phyloP scores from a whole-genome alignment of 2,888 invertebrate species.

The Agonopterix arenella region DNA sequence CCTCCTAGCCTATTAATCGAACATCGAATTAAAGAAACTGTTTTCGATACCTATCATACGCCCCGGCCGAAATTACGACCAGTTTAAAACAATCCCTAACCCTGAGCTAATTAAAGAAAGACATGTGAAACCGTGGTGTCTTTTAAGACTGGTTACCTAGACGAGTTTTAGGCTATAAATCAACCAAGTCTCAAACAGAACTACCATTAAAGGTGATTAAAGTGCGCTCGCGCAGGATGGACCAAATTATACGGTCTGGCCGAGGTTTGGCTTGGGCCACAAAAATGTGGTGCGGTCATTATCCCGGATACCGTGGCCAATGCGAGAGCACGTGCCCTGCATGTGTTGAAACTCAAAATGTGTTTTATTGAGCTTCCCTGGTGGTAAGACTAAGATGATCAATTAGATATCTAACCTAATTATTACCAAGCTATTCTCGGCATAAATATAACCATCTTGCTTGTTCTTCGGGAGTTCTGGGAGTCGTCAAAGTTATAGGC shows the following conservation, averaged over 20 bases:
- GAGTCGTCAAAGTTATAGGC: too few relatives aligned
- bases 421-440: too few relatives aligned
- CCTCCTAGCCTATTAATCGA: constrained; percentile 5
- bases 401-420: too few relatives aligned
- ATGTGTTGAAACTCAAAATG: too few relatives aligned
- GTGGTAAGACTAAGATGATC: too few relatives aligned
- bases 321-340: constrained; percentile 29
- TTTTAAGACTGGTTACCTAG: constrained; percentile 4
- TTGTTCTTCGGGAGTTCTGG: too few relatives aligned
- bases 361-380: too few relatives aligned
- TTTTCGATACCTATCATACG: constrained; percentile 11
- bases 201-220: constrained; percentile 61
- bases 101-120: not conserved
- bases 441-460: too few relatives aligned
- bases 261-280: constrained; percentile 32
- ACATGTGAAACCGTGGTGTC: not conserved
- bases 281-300: constrained; percentile 51
- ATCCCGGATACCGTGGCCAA: constrained; percentile 26
- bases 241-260: constrained; percentile 61
- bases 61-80: constrained; percentile 11
- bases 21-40: constrained; percentile 7
- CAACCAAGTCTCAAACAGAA: constrained; percentile 41
- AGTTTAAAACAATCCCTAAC: not conserved
- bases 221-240: constrained; percentile 55
- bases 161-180: constrained; percentile 38